A percentile compares a stretch with the other conserved stretches of the same genome.
These are phyloP conservation scores for Peromyscus polionotus DNA, from an alignment of 2,113 vertebrate genomes.

Conservation along the genomic window DNA sequence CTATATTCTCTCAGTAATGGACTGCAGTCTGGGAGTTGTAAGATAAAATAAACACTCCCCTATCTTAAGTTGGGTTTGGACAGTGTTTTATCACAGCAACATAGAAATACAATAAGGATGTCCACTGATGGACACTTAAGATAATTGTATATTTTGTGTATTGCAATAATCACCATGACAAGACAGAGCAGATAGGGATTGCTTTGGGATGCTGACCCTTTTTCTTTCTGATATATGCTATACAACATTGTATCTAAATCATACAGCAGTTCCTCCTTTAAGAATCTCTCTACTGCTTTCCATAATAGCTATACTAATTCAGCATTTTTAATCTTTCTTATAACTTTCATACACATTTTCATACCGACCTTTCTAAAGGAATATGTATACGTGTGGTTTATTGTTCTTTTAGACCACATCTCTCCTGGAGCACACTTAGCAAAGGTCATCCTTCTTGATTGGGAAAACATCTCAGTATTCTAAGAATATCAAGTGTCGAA, in stretches of 20 bases:
- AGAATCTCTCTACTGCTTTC: neutral
- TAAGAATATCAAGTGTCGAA: neutral
- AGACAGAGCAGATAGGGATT: neutral
- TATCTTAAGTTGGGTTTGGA: neutral
- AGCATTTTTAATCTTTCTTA: neutral
- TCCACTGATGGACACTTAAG: neutral
- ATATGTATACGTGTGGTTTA: neutral
- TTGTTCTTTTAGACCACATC: neutral
- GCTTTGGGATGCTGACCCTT: neutral
- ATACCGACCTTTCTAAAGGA: neutral
- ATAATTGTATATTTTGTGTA: neutral
- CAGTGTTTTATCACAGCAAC: neutral
- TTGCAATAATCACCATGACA: neutral
- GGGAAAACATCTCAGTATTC: neutral
- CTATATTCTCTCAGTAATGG: neutral
- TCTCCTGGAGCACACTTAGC: neutral
- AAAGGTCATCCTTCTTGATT: neutral
- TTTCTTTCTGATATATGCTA: neutral
- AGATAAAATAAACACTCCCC: neutral
- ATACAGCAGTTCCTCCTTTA: neutral
- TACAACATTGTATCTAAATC: neutral
- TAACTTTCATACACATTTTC: neutral
- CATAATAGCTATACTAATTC: neutral
- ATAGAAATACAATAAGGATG: neutral
- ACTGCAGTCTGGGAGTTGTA: neutral